Percentiles rank a stretch among this genome's conserved stretches.
These are phyloP conservation scores for Drosophila lacicola DNA, from an alignment of 2,888 invertebrate species.

Conservation along the genomic window DNA sequence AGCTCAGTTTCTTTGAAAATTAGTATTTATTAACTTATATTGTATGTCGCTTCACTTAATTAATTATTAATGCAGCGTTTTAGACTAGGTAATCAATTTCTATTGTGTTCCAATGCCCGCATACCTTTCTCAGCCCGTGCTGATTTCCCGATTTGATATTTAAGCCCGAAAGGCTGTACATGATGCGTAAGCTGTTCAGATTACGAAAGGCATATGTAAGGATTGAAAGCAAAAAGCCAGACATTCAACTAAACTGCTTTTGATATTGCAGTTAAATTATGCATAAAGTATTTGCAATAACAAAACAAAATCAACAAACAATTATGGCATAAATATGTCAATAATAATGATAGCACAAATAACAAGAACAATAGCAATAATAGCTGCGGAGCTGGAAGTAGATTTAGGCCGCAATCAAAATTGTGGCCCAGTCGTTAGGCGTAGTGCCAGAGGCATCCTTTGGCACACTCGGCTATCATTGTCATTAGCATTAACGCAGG, in stretches of 20 bases:
- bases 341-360: conserved; percentile 54
- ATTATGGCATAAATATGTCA: conserved; percentile 62
- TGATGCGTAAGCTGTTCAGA: not conserved
- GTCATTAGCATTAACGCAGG: conserved; percentile 29
- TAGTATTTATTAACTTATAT: too few species aligned
- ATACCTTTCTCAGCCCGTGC: too few species aligned
- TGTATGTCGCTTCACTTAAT: too few species aligned
- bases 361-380: conserved; percentile 18
- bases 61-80: too few species aligned
- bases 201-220: not conserved
- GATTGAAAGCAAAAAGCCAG: not conserved
- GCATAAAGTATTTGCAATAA: conserved; percentile 49
- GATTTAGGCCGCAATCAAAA: conserved; percentile 54
- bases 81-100: too few species aligned
- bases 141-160: too few species aligned
- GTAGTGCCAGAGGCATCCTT: conserved; percentile 24
- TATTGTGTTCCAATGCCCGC: too few species aligned
- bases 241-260: conserved; percentile 11
- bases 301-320: conserved; percentile 46
- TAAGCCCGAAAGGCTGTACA: too few species aligned
- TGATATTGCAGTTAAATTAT: conserved; percentile 28
- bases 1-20: too few species aligned
- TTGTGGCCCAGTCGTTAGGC: conserved; percentile 18
- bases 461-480: conserved; percentile 32
- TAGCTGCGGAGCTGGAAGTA: conserved; percentile 8